phyloP scores from a whole-genome alignment of 2,113 vertebrate species.

The Fukomys damarensis region DNA sequence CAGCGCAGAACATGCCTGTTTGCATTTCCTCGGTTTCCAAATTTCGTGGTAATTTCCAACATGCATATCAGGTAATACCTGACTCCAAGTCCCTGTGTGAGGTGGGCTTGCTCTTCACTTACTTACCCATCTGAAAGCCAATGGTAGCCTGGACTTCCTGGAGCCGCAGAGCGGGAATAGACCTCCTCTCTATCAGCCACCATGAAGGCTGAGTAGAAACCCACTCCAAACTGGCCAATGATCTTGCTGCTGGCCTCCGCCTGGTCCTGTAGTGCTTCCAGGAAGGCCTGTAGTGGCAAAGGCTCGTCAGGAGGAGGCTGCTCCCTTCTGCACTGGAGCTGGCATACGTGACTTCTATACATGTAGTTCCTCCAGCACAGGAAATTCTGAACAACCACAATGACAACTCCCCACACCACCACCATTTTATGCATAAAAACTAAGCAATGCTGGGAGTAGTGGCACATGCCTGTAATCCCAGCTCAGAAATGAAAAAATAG shows the following conservation, averaged over 20 bases:
- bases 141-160: slow-evolving; percentile 88
- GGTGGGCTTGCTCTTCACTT: neutral
- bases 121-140: slow-evolving; percentile 96
- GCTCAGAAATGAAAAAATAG: too few relatives aligned
- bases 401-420: too few relatives aligned
- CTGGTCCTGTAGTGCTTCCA: slow-evolving; percentile 94
- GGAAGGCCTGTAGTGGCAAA: slow-evolving; percentile 89
- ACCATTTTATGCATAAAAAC: neutral
- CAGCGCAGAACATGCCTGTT: neutral
- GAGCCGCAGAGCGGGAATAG: slow-evolving; percentile 89
- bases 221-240: slow-evolving; percentile 98
- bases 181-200: slow-evolving; percentile 95
- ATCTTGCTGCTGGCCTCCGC: slow-evolving; percentile 94
- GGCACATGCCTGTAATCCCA: neutral
- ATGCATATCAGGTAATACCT: neutral
- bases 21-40: neutral
- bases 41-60: neutral
- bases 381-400: rapidly evolving
- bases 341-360: rapidly evolving
- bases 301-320: neutral
- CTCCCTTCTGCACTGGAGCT: neutral
- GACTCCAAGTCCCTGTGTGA: neutral
- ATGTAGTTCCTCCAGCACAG: rapidly evolving
- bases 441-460: neutral
- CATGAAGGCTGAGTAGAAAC: slow-evolving; percentile 99